Conservation (phyloP, 2,888 invertebrate genomes). For the Hirtodrosophila trivittata region DNA sequence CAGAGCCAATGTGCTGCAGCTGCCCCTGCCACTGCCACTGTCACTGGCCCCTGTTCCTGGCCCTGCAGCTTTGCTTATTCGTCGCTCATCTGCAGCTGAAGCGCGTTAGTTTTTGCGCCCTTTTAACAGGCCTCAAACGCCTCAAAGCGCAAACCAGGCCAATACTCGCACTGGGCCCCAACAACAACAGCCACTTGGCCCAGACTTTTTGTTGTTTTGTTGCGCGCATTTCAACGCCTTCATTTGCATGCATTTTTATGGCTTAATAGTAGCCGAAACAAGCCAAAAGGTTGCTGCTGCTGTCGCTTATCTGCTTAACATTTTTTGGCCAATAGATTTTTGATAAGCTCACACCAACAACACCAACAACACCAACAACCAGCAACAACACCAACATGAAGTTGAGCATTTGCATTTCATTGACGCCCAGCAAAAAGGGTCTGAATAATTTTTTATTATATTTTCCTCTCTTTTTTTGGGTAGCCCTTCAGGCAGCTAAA, state of each 20-base stretch:
- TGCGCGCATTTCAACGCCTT: conserved; percentile 79
- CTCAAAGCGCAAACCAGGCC: conserved; percentile 17
- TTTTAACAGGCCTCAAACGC: conserved; percentile 54
- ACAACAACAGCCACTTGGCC: conserved; percentile 15
- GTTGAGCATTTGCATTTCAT: conserved; percentile 70
- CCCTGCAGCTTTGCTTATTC: conserved; percentile 9
- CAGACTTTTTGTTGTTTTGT: conserved; percentile 24
- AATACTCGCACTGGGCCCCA: too few relatives aligned
- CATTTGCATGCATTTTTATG: conserved; percentile 81
- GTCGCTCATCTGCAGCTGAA: conserved; percentile 55
- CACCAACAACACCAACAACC: conserved; percentile 20
- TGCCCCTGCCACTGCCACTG: conserved; percentile 22
- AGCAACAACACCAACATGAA: conserved; percentile 10
- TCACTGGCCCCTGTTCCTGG: conserved; percentile 24
- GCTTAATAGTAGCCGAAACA: conserved; percentile 68
- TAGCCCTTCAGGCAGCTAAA: conserved; percentile 34
- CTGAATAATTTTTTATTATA: too few relatives aligned
- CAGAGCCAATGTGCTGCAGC: background rate
- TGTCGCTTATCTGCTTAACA: conserved; percentile 63
- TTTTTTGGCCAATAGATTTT: conserved; percentile 74
- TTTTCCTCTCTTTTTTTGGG: conserved; percentile 5
- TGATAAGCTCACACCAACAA: conserved; percentile 60
- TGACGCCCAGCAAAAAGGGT: conserved; percentile 52
- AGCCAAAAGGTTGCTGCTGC: conserved; percentile 26
- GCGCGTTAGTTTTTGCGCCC: conserved; percentile 82